A percentile compares a stretch with the other conserved stretches of the same genome.
Evolutionary conservation across 2,113 vertebrate genomes (phyloP).

Genomic region (Entomyzon cyanotis): DNA sequence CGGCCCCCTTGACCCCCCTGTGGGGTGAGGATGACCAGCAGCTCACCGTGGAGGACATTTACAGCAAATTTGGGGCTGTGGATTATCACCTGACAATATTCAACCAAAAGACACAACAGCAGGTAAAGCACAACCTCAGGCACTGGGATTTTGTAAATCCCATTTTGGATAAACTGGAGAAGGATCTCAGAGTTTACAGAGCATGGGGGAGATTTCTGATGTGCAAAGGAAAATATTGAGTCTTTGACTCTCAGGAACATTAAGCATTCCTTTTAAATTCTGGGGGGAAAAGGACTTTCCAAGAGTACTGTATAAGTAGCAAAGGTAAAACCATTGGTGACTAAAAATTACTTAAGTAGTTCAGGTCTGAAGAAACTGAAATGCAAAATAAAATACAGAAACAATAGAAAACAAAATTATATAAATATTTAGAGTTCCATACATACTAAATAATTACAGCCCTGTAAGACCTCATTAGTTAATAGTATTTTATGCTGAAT

Average conservation of each 20-base stretch:
- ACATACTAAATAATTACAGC: not conserved
- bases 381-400: not conserved
- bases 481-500: not conserved
- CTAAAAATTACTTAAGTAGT: not conserved
- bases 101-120: constrained; percentile 50
- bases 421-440: not conserved
- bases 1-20: constrained; percentile 10
- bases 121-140: constrained; percentile 49
- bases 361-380: not conserved
- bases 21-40: not conserved
- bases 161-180: not conserved
- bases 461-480: not conserved
- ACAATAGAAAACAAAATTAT: not conserved
- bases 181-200: not conserved
- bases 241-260: not conserved
- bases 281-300: not conserved
- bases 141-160: not conserved
- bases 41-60: constrained; percentile 72
- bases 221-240: not conserved
- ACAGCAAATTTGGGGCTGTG: not conserved
- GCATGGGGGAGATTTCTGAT: not conserved
- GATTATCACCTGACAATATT: constrained; percentile 59
- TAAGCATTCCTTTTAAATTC: not conserved
- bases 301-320: not conserved
- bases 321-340: not conserved